A percentile compares a stretch with the other conserved stretches of the same genome.
These are phyloP conservation scores for Hymenochirus boettgeri DNA, from an alignment of 2,113 vertebrate genomes.

Conservation along the genomic window DNA sequence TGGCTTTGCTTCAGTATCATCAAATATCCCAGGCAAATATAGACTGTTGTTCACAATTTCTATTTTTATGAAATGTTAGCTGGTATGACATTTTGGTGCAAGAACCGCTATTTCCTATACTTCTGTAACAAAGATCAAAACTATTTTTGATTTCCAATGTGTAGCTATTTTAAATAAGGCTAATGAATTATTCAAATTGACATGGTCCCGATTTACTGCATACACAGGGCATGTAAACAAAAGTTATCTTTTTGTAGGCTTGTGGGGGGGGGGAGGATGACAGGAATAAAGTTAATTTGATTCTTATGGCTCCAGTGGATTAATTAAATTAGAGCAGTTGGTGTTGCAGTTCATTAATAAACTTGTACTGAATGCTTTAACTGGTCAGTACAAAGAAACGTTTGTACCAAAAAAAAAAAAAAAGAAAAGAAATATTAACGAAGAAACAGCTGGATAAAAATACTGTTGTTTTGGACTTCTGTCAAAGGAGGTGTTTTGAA, in stretches of 20 bases:
- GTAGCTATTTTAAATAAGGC: no score
- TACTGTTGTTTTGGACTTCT: conserved; percentile 77
- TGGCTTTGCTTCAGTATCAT: no score
- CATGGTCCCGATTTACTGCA: background rate
- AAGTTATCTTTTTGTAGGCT: conserved; percentile 7
- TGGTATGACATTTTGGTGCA: no score
- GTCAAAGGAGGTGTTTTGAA: conserved; percentile 77
- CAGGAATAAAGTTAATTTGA: conserved; percentile 75
- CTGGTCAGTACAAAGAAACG: conserved; percentile 78
- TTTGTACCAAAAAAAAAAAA: conserved; percentile 48
- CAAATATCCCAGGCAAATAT: no score
- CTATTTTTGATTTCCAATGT: no score
- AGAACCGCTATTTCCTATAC: no score
- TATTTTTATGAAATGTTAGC: no score
- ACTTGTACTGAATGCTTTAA: conserved; percentile 90
- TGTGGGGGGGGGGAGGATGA: conserved; percentile 39
- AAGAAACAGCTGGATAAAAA: conserved; percentile 68
- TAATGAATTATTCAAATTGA: no score
- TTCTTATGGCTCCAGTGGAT: conserved; percentile 94
- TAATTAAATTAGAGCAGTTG: conserved; percentile 91
- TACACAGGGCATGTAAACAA: conserved; percentile 12
- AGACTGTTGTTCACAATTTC: no score
- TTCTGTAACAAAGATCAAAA: no score
- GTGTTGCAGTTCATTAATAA: conserved; percentile 92
- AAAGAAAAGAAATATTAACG: conserved; percentile 1